These are phyloP conservation scores for Palythoa grandiflora DNA, from an alignment of 92 coral and sea anemone genomes.

Conservation along the genomic window DNA sequence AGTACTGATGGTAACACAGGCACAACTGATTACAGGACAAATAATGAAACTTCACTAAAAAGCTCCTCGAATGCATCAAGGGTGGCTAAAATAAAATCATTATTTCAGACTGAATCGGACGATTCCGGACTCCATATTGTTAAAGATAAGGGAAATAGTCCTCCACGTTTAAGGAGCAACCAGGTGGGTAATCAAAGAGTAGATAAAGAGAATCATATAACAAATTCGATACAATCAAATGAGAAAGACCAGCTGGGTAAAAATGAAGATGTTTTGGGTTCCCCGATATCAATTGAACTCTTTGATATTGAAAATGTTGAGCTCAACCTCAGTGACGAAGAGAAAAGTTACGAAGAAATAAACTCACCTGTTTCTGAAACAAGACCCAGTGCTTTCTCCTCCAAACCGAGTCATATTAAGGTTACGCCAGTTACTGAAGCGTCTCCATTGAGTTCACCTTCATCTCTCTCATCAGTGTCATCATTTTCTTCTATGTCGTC, in stretches of 20 bases:
- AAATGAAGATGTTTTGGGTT: not conserved
- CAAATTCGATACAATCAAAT: not conserved
- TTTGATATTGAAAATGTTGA: slow-evolving; percentile 44
- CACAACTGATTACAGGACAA: not conserved
- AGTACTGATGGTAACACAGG: slow-evolving; percentile 47
- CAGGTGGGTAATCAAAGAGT: not conserved
- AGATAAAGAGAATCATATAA: not conserved
- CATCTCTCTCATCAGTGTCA: slow-evolving; percentile 79
- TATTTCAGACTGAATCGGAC: not conserved
- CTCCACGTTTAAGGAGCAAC: not conserved
- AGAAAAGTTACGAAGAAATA: not conserved
- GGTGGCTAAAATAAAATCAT: slow-evolving; percentile 32
- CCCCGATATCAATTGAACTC: not conserved
- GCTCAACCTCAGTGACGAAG: slow-evolving; percentile 16
- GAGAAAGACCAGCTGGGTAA: slow-evolving; percentile 21
- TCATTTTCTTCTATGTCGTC: slow-evolving; percentile 76
- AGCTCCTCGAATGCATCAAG: slow-evolving; percentile 16
- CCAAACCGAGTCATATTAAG: not conserved
- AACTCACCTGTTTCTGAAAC: not conserved
- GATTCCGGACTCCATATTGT: not conserved
- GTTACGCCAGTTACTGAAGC: slow-evolving; percentile 9
- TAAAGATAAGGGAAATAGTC: not conserved
- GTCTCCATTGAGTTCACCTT: slow-evolving; percentile 82
- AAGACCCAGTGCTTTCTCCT: not conserved
- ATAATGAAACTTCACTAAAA: not conserved